Evolutionary conservation across 2,797 vertebrate species (phyloP).

Genomic region (Coccyzus lansbergi): DNA sequence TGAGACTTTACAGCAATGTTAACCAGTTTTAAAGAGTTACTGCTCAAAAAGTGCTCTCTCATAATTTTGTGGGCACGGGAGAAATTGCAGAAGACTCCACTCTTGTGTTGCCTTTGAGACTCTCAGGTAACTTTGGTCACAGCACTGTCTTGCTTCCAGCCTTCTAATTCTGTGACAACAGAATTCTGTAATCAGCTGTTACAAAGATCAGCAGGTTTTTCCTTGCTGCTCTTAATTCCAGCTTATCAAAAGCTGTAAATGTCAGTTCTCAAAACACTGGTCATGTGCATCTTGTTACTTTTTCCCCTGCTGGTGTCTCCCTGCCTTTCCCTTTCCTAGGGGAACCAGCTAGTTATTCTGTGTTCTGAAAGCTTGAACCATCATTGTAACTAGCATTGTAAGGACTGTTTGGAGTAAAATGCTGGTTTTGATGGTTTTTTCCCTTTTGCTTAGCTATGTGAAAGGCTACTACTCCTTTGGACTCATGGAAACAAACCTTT

Average conservation of each 20-base stretch:
- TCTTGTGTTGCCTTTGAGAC: neutral
- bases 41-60: neutral
- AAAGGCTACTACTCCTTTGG: constrained; percentile 95
- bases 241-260: neutral
- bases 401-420: neutral
- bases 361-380: neutral
- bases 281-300: neutral
- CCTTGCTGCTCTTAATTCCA: neutral
- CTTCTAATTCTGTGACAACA: neutral
- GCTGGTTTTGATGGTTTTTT: neutral
- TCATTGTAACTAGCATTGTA: neutral
- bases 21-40: neutral
- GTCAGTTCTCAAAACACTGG: neutral
- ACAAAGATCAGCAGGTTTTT: neutral
- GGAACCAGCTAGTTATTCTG: neutral
- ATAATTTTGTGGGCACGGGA: neutral
- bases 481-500: constrained; percentile 89
- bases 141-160: neutral
- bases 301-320: neutral
- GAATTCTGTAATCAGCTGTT: neutral
- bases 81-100: neutral
- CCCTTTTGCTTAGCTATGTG: constrained; percentile 83
- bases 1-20: neutral
- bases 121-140: neutral
- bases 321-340: neutral